phyloP scores from a whole-genome alignment of 2,797 vertebrate species.

The Spatula clypeata region DNA sequence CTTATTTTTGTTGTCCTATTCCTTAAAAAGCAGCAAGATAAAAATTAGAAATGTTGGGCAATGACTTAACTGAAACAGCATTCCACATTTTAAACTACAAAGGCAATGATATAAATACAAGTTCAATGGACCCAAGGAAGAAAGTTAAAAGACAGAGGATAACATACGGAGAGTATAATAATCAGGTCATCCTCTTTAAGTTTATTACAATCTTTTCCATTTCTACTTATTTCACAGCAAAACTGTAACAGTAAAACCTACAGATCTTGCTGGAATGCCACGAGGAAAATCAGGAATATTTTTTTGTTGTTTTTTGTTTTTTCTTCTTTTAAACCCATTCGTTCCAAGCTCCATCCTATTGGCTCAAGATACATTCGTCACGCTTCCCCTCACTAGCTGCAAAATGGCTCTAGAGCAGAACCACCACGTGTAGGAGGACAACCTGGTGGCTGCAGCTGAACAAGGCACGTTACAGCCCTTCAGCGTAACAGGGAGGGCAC shows the following conservation, averaged over 20 bases:
- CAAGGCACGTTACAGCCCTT: background rate
- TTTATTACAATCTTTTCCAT: background rate
- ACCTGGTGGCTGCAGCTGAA: background rate
- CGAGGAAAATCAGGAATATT: background rate
- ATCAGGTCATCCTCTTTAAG: background rate
- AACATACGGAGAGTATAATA: background rate
- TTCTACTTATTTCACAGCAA: background rate
- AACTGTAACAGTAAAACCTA: background rate
- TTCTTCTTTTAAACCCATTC: background rate
- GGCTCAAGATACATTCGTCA: background rate
- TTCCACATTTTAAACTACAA: background rate
- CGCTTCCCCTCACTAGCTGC: background rate
- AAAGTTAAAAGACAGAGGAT: background rate
- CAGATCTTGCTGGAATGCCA: background rate
- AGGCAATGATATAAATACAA: background rate
- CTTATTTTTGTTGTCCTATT: background rate
- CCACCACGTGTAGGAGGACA: background rate
- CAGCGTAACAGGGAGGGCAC: background rate
- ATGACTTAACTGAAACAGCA: background rate
- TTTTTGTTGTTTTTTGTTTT: too few species aligned
- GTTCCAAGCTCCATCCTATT: background rate
- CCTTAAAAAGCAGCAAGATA: background rate
- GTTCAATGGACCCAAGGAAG: background rate
- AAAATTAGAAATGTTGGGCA: background rate
- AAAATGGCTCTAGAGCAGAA: fast-evolving